Percentiles rank a stretch among this genome's conserved stretches.
These are phyloP conservation scores for Hephaestus fuliginosus DNA, from an alignment of 2,797 vertebrate genomes.

Conservation along the genomic window DNA sequence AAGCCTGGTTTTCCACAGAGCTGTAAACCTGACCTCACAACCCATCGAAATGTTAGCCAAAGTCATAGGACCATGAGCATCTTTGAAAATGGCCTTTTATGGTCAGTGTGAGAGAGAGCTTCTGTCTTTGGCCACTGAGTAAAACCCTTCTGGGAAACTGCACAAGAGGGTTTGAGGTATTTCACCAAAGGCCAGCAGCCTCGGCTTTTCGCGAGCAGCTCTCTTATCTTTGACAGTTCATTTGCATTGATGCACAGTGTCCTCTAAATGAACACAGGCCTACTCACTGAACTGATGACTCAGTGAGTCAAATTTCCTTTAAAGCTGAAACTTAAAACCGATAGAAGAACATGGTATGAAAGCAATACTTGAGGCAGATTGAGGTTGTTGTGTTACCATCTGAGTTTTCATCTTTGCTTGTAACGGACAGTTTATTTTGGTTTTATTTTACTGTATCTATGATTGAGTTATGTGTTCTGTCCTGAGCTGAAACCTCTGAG, in stretches of 20 bases:
- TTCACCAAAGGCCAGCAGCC: slow-evolving; percentile 50
- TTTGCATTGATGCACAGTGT: slow-evolving; percentile 24
- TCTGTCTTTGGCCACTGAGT: slow-evolving; percentile 55
- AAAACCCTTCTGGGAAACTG: slow-evolving; percentile 51
- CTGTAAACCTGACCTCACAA: slow-evolving; percentile 61
- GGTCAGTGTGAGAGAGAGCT: slow-evolving; percentile 62
- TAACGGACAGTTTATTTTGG: neutral
- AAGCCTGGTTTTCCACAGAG: slow-evolving; percentile 34
- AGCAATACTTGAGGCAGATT: neutral
- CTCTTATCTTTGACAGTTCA: slow-evolving; percentile 29
- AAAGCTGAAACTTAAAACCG: slow-evolving; percentile 14
- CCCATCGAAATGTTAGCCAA: slow-evolving; percentile 55
- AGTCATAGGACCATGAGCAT: slow-evolving; percentile 53
- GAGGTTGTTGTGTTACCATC: slow-evolving; percentile 15
- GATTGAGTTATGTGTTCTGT: slow-evolving; percentile 3
- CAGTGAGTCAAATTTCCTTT: slow-evolving; percentile 14
- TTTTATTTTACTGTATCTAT: neutral
- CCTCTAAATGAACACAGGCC: slow-evolving; percentile 43
- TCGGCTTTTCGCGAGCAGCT: slow-evolving; percentile 34
- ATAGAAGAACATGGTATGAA: neutral
- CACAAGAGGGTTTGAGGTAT: slow-evolving; percentile 58
- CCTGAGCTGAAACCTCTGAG: neutral
- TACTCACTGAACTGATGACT: slow-evolving; percentile 32
- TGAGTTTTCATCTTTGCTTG: slow-evolving; percentile 4
- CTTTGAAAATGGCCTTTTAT: slow-evolving; percentile 79